Conservation (phyloP, 1,140 invertebrate genomes). For the Papilio polytes region DNA sequence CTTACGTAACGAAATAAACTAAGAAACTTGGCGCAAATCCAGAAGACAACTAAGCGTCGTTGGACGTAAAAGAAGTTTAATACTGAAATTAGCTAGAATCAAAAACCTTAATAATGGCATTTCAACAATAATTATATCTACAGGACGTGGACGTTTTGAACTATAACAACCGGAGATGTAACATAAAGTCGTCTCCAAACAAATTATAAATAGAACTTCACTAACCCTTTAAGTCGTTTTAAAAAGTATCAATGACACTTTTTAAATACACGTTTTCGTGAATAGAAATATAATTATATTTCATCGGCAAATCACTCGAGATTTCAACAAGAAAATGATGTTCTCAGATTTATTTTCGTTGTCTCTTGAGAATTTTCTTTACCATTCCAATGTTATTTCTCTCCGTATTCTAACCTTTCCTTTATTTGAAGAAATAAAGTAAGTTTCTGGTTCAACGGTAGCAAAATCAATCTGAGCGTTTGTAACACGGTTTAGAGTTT, state of each 20-base stretch:
- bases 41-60: slow-evolving; percentile 15
- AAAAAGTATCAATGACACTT: background rate
- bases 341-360: background rate
- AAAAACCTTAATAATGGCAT: background rate
- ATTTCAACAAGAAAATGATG: background rate
- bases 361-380: background rate
- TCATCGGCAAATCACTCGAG: background rate
- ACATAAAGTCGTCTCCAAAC: background rate
- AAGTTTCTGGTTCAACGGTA: slow-evolving; percentile 9
- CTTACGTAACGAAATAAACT: slow-evolving; percentile 30
- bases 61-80: background rate
- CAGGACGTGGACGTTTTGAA: background rate
- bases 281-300: slow-evolving; percentile 1
- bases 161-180: background rate
- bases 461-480: slow-evolving; percentile 3
- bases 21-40: slow-evolving; percentile 18
- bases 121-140: background rate
- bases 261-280: background rate
- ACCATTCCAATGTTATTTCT: background rate
- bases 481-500: background rate
- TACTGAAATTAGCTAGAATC: background rate
- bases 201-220: background rate
- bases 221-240: background rate
- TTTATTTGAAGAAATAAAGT: slow-evolving; percentile 29
- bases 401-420: background rate